phyloP scores from a whole-genome alignment of 2,113 vertebrate species.

The Tragelaphus scriptus region DNA sequence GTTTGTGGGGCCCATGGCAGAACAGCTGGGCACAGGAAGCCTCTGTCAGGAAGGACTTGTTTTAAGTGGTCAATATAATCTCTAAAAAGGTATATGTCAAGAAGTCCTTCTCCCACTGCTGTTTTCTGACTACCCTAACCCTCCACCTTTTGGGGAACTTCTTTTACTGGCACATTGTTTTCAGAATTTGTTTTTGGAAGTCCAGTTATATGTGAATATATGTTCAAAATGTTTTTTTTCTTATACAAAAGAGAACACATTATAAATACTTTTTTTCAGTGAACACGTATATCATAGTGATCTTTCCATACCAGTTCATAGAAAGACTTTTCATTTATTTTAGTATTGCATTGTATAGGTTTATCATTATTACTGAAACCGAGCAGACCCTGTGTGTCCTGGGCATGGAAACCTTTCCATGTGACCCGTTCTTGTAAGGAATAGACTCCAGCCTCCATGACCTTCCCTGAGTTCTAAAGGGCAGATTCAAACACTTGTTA shows the following conservation, averaged over 20 bases:
- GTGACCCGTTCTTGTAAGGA: background rate
- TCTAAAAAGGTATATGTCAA: background rate
- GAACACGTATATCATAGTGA: background rate
- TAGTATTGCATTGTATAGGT: background rate
- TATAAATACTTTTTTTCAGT: background rate
- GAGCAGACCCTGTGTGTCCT: background rate
- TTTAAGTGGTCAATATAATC: background rate
- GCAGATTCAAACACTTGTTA: background rate
- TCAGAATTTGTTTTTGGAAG: background rate
- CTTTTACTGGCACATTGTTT: background rate
- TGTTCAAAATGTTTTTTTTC: background rate
- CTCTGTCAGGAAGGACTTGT: background rate
- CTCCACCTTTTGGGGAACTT: background rate
- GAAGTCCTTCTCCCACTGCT: background rate
- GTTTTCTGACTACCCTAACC: background rate
- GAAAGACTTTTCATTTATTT: background rate
- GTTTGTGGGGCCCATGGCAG: background rate
- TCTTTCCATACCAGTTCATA: background rate
- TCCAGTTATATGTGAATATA: background rate
- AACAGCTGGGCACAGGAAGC: background rate
- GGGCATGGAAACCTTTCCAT: background rate
- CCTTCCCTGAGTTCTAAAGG: background rate
- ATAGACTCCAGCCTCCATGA: background rate
- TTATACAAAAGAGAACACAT: background rate
- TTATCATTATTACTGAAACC: background rate